Conservation (phyloP, 2,797 vertebrate species). For the Helostoma temminkii region DNA sequence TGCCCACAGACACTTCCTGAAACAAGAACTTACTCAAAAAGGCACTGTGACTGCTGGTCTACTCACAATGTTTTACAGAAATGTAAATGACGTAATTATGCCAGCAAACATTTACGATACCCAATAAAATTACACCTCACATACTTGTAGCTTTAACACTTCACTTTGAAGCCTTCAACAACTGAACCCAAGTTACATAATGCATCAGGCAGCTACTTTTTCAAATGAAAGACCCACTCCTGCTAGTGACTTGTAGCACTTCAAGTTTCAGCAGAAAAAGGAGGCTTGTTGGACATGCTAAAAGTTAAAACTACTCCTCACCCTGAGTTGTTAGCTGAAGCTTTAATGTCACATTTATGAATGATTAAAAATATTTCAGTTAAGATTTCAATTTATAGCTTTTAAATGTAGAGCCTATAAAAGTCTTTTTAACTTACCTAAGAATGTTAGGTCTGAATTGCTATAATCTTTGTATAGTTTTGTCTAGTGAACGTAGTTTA, state of each 20-base stretch:
- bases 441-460: too few relatives aligned
- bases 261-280: background rate
- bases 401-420: background rate
- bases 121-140: background rate
- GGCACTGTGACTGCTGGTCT: background rate
- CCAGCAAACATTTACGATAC: background rate
- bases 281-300: background rate
- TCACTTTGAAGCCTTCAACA: background rate
- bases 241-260: background rate
- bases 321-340: background rate
- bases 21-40: constrained; percentile 1
- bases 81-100: background rate
- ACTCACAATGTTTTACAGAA: background rate
- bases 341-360: too few relatives aligned
- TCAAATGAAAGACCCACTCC: background rate
- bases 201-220: background rate
- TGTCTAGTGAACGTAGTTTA: too few relatives aligned
- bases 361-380: too few relatives aligned
- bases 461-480: too few relatives aligned
- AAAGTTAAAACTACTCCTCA: background rate
- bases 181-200: too few relatives aligned
- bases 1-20: constrained; percentile 29
- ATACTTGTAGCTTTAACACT: background rate
- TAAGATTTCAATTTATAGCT: background rate
- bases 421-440: background rate